Evolutionary conservation across 2,113 vertebrate species (phyloP).

Genomic region (Python bivittatus): DNA sequence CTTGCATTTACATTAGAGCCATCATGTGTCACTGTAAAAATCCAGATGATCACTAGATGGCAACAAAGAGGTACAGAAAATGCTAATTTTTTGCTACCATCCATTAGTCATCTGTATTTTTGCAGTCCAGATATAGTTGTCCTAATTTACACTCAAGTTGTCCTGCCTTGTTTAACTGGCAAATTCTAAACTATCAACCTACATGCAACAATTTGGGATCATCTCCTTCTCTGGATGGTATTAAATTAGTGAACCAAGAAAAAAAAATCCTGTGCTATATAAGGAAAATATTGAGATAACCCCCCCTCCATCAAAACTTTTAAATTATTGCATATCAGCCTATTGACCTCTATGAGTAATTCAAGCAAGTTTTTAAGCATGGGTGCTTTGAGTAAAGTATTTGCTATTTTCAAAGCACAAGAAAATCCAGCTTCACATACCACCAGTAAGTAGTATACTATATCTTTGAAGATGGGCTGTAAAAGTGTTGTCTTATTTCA

Average conservation of each 20-base stretch:
- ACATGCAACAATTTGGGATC: background rate
- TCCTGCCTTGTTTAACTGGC: background rate
- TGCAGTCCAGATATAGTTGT: too few species aligned
- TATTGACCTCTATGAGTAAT: background rate
- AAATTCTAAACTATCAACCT: background rate
- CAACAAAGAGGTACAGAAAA: too few species aligned
- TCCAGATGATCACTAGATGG: too few species aligned
- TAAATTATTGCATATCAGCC: background rate
- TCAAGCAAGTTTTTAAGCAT: background rate
- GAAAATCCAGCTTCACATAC: conserved; percentile 35
- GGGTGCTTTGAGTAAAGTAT: background rate
- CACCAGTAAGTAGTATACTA: conserved; percentile 45
- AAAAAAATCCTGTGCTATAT: background rate
- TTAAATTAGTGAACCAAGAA: background rate
- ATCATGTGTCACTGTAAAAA: too few species aligned
- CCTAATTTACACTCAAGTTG: too few species aligned
- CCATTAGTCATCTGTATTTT: too few species aligned
- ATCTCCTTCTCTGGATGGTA: background rate
- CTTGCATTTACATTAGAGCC: background rate
- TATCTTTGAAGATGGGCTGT: conserved; percentile 55
- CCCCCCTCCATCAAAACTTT: background rate
- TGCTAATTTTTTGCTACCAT: too few species aligned
- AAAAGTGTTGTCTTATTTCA: conserved; percentile 50
- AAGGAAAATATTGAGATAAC: background rate
- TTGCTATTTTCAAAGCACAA: background rate